Evolutionary conservation across 2,797 vertebrate species (phyloP).

Genomic region (Chaenodraco wilsoni): DNA sequence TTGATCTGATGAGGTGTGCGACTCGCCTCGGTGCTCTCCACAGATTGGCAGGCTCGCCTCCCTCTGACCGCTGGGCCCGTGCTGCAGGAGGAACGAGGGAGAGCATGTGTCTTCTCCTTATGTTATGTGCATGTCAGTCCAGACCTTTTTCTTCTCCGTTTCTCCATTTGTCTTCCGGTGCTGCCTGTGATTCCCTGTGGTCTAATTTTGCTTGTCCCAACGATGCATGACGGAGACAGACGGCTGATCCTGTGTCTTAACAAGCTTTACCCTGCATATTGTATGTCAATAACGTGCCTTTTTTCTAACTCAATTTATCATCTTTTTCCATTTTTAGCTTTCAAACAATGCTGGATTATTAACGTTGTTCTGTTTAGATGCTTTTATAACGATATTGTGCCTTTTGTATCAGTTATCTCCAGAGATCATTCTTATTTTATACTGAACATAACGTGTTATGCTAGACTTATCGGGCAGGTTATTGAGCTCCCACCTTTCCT

Average conservation of each 20-base stretch:
- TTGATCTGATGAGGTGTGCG: slow-evolving; percentile 44
- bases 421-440: neutral
- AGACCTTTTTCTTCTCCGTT: slow-evolving; percentile 49
- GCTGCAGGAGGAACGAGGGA: slow-evolving; percentile 49
- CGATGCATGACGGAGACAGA: slow-evolving; percentile 74
- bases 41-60: slow-evolving; percentile 43
- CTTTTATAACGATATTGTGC: slow-evolving; percentile 4
- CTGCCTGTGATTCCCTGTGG: slow-evolving; percentile 57
- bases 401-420: neutral
- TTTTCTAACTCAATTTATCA: slow-evolving; percentile 45
- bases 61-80: slow-evolving; percentile 22
- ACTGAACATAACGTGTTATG: neutral
- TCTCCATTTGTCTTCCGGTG: slow-evolving; percentile 50
- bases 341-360: slow-evolving; percentile 39
- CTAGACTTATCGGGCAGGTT: slow-evolving; percentile 9
- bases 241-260: slow-evolving; percentile 53
- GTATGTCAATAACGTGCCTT: slow-evolving; percentile 47
- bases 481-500: slow-evolving; percentile 35
- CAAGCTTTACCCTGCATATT: slow-evolving; percentile 49
- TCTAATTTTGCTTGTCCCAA: slow-evolving; percentile 63
- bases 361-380: slow-evolving; percentile 23
- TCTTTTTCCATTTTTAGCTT: slow-evolving; percentile 69
- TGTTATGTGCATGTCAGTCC: slow-evolving; percentile 77
- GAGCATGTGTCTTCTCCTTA: slow-evolving; percentile 71
- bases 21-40: slow-evolving; percentile 44